Conservation (phyloP, 92 coral and sea anemone species). For the Parazoanthus atlanticus region DNA sequence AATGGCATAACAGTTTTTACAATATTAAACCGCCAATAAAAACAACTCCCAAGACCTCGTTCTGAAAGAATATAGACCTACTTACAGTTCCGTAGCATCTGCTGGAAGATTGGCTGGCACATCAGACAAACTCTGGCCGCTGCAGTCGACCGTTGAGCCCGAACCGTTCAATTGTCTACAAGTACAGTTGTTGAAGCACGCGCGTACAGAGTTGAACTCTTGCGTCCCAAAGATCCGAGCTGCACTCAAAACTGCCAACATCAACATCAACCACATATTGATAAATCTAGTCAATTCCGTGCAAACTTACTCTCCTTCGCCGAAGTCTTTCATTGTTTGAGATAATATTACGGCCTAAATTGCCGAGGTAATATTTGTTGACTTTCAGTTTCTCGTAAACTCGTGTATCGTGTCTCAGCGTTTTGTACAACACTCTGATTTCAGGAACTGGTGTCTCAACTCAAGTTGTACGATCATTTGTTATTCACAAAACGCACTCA, state of each 20-base stretch:
- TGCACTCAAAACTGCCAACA: neutral
- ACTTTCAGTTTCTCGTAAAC: neutral
- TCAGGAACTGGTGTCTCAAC: neutral
- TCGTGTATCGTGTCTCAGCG: no score
- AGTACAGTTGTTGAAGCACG: neutral
- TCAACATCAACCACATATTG: neutral
- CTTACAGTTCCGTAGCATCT: slow-evolving; percentile 9
- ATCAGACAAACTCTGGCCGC: neutral
- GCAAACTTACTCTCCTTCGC: neutral
- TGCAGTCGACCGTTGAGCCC: neutral
- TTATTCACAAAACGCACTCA: neutral
- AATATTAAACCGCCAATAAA: neutral
- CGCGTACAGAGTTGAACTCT: neutral
- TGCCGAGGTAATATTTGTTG: neutral
- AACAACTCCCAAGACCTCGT: no score
- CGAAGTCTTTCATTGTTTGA: neutral
- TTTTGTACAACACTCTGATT: neutral
- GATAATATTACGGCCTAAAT: neutral
- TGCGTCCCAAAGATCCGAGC: neutral
- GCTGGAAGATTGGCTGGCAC: slow-evolving; percentile 8
- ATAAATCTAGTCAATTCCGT: neutral
- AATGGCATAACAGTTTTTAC: neutral
- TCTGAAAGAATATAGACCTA: neutral
- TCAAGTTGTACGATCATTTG: neutral
- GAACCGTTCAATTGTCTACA: neutral